Conservation (phyloP, 2,113 vertebrate species). For the Lepidothrix coronata region DNA sequence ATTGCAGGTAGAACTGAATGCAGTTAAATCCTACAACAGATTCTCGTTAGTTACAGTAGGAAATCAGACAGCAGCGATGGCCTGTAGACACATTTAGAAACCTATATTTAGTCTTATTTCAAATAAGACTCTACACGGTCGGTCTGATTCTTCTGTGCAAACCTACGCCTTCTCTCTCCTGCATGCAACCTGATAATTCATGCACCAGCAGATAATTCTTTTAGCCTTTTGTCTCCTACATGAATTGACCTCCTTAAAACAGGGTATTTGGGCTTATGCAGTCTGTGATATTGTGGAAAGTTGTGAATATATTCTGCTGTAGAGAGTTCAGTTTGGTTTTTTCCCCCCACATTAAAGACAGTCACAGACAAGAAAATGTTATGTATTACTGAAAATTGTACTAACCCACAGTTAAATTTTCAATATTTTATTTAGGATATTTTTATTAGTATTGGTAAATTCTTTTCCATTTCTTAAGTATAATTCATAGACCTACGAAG, state of each 20-base stretch:
- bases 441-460: not conserved
- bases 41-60: not conserved
- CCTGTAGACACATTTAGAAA: not conserved
- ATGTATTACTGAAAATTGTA: not conserved
- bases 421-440: not conserved
- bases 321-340: not conserved
- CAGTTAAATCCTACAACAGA: not conserved
- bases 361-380: not conserved
- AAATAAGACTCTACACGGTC: not conserved
- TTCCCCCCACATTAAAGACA: not conserved
- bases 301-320: not conserved
- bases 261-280: not conserved
- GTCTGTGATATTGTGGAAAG: not conserved
- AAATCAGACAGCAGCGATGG: not conserved
- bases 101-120: not conserved
- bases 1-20: not conserved
- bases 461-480: not conserved
- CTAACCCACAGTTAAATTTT: not conserved
- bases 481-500: not conserved
- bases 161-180: not conserved
- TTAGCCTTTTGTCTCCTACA: not conserved
- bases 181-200: not conserved
- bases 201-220: not conserved
- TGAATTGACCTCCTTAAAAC: not conserved
- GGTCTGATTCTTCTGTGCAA: not conserved